Evolutionary conservation across 2,888 invertebrate species (phyloP).

Genomic region (Sinotaia quadrata): DNA sequence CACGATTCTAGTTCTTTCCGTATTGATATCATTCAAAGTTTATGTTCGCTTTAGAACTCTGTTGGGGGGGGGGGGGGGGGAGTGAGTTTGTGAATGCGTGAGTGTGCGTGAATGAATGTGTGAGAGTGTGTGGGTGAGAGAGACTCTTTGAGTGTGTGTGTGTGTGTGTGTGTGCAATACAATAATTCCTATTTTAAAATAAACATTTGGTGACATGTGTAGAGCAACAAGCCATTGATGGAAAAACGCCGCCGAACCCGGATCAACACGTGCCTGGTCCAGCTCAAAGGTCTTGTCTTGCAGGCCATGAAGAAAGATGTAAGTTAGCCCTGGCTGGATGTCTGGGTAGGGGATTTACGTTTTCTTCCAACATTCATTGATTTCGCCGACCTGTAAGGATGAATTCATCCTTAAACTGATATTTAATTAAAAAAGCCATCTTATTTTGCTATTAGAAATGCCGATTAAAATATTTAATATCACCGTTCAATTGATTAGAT

Average conservation of each 20-base stretch:
- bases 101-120: neutral
- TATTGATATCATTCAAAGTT: too few relatives aligned
- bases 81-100: neutral
- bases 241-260: conserved; percentile 66
- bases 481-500: too few relatives aligned
- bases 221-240: conserved; percentile 70
- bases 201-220: neutral
- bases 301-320: conserved; percentile 70
- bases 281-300: conserved; percentile 65
- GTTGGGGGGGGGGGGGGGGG: too few relatives aligned
- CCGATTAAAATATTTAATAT: too few relatives aligned
- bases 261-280: conserved; percentile 66
- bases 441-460: too few relatives aligned
- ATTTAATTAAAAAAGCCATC: too few relatives aligned
- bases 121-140: neutral
- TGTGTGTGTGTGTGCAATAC: neutral
- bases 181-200: neutral
- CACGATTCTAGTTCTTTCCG: too few relatives aligned
- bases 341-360: neutral
- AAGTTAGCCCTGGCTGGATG: conserved; percentile 40
- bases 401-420: too few relatives aligned
- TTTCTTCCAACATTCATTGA: too few relatives aligned
- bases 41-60: too few relatives aligned
- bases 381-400: too few relatives aligned
- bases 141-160: neutral